A percentile compares a stretch with the other conserved stretches of the same genome.
Conservation (phyloP, 2,888 invertebrate genomes). For the Nomada hirtipes region DNA sequence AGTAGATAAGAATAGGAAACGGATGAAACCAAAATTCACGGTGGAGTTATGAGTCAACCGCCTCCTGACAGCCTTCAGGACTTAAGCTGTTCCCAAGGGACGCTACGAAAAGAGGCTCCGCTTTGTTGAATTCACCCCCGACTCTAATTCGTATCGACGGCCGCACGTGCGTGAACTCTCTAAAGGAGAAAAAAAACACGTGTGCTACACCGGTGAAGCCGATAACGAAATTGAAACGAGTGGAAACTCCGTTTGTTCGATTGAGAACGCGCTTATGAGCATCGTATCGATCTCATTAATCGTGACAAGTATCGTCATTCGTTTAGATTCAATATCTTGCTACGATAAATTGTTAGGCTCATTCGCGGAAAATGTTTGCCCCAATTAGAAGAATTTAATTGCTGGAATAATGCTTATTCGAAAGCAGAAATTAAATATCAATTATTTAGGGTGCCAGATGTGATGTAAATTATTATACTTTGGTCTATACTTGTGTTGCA, state of each 20-base stretch:
- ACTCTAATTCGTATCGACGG: constrained; percentile 71
- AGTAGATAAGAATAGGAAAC: neutral
- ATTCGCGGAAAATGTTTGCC: too few species aligned
- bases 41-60: constrained; percentile 64
- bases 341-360: too few species aligned
- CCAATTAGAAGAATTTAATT: too few species aligned
- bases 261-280: constrained; percentile 21
- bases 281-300: constrained; percentile 1
- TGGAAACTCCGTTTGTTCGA: constrained; percentile 30
- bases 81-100: constrained; percentile 67
- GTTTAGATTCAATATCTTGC: too few species aligned
- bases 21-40: constrained; percentile 28
- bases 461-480: too few species aligned
- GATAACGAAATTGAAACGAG: constrained; percentile 63
- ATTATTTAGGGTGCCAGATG: too few species aligned
- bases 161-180: constrained; percentile 69
- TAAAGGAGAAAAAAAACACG: constrained; percentile 54
- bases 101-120: constrained; percentile 45
- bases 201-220: constrained; percentile 22
- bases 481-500: too few species aligned
- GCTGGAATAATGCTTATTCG: too few species aligned
- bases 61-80: constrained; percentile 49
- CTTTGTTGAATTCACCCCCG: constrained; percentile 60
- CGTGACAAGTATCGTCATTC: too few species aligned
- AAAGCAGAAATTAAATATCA: too few species aligned